These are phyloP conservation scores for Sinodicranocentrus sp. DNA, from an alignment of 2,888 invertebrate genomes.

Conservation along the genomic window DNA sequence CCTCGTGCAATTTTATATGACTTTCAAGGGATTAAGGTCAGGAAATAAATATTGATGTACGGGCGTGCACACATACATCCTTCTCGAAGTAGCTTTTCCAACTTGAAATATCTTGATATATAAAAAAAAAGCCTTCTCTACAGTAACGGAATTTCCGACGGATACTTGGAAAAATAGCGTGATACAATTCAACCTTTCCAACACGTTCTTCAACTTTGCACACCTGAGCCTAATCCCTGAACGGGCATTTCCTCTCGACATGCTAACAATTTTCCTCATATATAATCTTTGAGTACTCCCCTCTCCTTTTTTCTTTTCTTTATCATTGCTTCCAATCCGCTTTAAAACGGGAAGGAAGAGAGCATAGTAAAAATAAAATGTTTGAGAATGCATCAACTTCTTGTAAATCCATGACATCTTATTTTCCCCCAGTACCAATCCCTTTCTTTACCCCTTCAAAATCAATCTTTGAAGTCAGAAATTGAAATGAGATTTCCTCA, in stretches of 20 bases:
- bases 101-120: too few species aligned
- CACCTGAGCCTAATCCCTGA: conserved; percentile 25
- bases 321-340: neutral
- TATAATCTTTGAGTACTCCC: neutral
- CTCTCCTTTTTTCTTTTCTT: neutral
- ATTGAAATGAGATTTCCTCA: neutral
- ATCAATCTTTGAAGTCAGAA: neutral
- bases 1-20: conserved; percentile 15
- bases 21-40: conserved; percentile 33
- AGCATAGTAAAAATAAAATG: too few species aligned
- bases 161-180: too few species aligned
- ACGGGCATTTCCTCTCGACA: neutral
- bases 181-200: neutral
- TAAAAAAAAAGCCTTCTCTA: too few species aligned
- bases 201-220: conserved; percentile 5
- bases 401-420: neutral
- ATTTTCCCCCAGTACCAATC: neutral
- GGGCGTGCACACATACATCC: neutral
- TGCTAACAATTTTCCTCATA: neutral
- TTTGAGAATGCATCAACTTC: conserved; percentile 3
- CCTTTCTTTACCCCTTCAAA: neutral
- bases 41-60: conserved; percentile 34
- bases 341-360: neutral
- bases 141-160: too few species aligned
- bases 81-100: neutral